Evolutionary conservation across 2,888 invertebrate genomes (phyloP).

Genomic region (Platycheirus rosarum): DNA sequence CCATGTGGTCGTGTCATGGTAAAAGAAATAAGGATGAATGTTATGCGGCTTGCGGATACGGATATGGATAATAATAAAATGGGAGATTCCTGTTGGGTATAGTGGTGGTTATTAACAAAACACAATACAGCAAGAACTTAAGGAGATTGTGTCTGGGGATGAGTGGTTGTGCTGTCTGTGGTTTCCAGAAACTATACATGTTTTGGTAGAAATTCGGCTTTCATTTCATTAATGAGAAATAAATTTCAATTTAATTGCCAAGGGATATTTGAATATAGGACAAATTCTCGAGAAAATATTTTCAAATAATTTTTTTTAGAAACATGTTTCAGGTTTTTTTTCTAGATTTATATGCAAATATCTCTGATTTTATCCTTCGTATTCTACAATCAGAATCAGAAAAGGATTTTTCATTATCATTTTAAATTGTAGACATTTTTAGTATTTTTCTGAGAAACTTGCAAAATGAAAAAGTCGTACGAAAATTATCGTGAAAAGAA

Average conservation of each 20-base stretch:
- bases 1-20: constrained; percentile 21
- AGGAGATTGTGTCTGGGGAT: background rate
- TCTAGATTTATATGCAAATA: no score
- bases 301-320: no score
- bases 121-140: constrained; percentile 4
- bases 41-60: constrained; percentile 21
- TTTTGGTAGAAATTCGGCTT: background rate
- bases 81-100: constrained; percentile 23
- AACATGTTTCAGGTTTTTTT: no score
- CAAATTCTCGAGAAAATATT: no score
- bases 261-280: no score
- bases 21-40: background rate
- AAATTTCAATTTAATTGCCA: constrained; percentile 22
- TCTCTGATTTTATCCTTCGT: no score
- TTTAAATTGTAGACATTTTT: no score
- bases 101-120: constrained; percentile 41
- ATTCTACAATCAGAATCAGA: no score
- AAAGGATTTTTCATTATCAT: no score
- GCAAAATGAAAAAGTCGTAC: no score
- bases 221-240: constrained; percentile 19
- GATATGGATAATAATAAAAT: constrained; percentile 39
- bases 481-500: no score
- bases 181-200: background rate
- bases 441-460: no score
- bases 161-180: constrained; percentile 10